A percentile compares a stretch with the other conserved stretches of the same genome.
phyloP scores from a whole-genome alignment of 2,888 invertebrate genomes.

The Azorinus chamasolen region DNA sequence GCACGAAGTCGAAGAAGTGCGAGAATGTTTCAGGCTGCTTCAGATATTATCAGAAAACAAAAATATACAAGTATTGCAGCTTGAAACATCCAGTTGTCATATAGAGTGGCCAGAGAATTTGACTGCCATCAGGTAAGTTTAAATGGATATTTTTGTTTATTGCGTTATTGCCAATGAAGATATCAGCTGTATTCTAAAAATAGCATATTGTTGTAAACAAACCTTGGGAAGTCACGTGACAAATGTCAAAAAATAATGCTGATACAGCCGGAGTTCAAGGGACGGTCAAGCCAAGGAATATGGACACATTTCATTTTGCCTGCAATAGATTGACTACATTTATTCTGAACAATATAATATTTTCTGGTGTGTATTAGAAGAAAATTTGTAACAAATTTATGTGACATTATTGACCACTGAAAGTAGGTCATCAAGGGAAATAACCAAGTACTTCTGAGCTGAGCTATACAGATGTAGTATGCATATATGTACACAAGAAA shows the following conservation, averaged over 20 bases:
- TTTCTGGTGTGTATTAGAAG: too few species aligned
- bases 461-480: too few species aligned
- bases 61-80: constrained; percentile 81
- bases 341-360: too few species aligned
- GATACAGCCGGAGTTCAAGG: too few species aligned
- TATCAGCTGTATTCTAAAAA: constrained; percentile 58
- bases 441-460: too few species aligned
- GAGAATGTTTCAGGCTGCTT: constrained; percentile 79
- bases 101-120: constrained; percentile 87
- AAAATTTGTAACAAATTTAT: too few species aligned
- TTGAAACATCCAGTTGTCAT: constrained; percentile 85
- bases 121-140: constrained; percentile 74
- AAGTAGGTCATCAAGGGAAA: too few species aligned
- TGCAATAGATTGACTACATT: too few species aligned
- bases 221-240: constrained; percentile 49
- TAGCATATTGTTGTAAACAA: constrained; percentile 58
- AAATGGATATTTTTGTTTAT: constrained; percentile 31
- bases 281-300: too few species aligned
- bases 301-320: too few species aligned
- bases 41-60: constrained; percentile 80
- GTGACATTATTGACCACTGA: too few species aligned
- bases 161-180: constrained; percentile 23
- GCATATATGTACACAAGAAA: too few species aligned
- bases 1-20: constrained; percentile 78
- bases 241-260: constrained; percentile 34